A percentile compares a stretch with the other conserved stretches of the same genome.
Conservation (phyloP, 2,888 invertebrate species). For the Suillia variegata region DNA sequence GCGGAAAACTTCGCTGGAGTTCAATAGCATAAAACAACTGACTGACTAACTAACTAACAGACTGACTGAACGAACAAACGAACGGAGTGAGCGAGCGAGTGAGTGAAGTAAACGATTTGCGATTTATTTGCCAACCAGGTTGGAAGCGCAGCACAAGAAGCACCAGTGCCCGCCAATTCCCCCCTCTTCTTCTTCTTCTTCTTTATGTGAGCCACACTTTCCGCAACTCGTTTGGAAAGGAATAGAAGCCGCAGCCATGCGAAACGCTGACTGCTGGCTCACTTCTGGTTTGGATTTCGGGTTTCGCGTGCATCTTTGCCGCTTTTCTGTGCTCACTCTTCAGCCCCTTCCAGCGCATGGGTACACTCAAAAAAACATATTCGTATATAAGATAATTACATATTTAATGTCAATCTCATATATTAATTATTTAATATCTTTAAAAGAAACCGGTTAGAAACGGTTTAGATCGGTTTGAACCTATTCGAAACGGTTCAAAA, state of each 20-base stretch:
- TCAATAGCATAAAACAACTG: constrained; percentile 58
- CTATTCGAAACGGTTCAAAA: too few relatives aligned
- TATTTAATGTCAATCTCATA: too few relatives aligned
- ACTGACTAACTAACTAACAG: too few relatives aligned
- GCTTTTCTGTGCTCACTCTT: too few relatives aligned
- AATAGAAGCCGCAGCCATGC: not conserved
- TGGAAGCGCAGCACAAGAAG: constrained; percentile 36
- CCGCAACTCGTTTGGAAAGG: not conserved
- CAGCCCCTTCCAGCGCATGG: too few relatives aligned
- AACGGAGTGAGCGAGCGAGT: constrained; percentile 38
- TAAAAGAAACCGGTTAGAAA: too few relatives aligned
- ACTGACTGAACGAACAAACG: constrained; percentile 33
- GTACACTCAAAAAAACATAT: too few relatives aligned
- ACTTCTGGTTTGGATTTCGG: not conserved
- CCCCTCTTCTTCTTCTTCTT: not conserved
- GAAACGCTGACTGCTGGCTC: not conserved
- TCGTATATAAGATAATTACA: too few relatives aligned
- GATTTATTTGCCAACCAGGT: constrained; percentile 56
- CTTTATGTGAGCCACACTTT: not conserved
- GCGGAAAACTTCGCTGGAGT: constrained; percentile 52
- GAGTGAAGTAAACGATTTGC: too few relatives aligned
- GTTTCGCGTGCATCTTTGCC: not conserved
- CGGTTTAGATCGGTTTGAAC: too few relatives aligned
- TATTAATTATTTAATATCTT: too few relatives aligned
- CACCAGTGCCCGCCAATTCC: not conserved